Base-by-base conservation (phyloP, 2,797 vertebrate species). In the Hephaestus fuliginosus region DNA sequence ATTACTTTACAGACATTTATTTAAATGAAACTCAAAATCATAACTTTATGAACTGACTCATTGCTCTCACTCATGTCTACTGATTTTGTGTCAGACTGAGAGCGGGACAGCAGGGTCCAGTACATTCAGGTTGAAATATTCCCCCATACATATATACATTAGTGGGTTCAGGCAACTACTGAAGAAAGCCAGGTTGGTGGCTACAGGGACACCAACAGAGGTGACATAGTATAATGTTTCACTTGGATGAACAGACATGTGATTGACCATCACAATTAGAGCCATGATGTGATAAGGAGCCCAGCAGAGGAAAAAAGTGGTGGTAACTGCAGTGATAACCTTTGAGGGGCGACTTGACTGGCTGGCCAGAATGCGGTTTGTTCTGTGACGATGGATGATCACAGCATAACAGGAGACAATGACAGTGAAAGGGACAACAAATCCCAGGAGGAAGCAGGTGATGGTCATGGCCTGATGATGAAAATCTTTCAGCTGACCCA, bases 261-360 rank as follows among this genome's bases (percentile, higher is more conserved):
- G 92, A 86, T 93, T 93, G 11, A 93, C 84, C 93, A 96, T 89
- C 70, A 93, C 90, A 49, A 97, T 93, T 49, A 98, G 86, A 67
- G 92, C 89, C 46, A 97, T 85, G 76, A 96, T 91, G 0, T 98
- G 96, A 82, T 95, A 97, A 0, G 97, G 97, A 51, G 97, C 96
- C 95, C 97, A 98, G 82, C 96, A 98, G 56, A 97, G 81, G 89
- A 98, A 98, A 76, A 98, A 98, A 0, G 95, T 95, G 22, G 84
- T 91, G 25, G 97, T 96, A 28, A 98, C 95, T 0, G 96, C 95
- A 3, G 94, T 95, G 11, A 98, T 97, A 39, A 97, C 96, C 81
- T 95, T 95, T 78, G 97, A 96, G 0, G 97, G 92, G 22, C 96
- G 95, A 0, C 94, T 88, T 0, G 96, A 96, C 41, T 88, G 94